These are phyloP conservation scores for Heteromurus nitidus DNA, from an alignment of 2,888 invertebrate species.

Conservation along the genomic window DNA sequence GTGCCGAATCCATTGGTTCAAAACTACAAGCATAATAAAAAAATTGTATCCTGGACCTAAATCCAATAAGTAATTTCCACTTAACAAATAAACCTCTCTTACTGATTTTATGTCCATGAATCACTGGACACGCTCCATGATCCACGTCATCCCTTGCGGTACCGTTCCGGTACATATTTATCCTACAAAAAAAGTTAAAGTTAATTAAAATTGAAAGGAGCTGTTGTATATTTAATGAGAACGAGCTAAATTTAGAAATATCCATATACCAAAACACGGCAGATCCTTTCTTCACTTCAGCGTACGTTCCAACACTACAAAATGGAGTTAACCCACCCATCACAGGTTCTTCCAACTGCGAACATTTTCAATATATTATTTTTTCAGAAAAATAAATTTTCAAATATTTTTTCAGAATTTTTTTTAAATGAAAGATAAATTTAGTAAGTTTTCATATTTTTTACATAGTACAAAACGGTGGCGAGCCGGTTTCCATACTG, in stretches of 20 bases:
- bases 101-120: constrained; percentile 35
- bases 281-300: neutral
- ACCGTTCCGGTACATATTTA: constrained; percentile 19
- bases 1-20: neutral
- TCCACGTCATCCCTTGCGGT: neutral
- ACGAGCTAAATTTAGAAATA: too few relatives aligned
- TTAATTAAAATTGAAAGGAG: too few relatives aligned
- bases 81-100: neutral
- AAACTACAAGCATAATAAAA: neutral
- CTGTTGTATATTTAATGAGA: too few relatives aligned
- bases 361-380: too few relatives aligned
- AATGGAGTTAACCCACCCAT: constrained; percentile 17
- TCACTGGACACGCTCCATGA: constrained; percentile 25
- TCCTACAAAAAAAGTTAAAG: too few relatives aligned
- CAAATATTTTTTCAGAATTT: neutral
- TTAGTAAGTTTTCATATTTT: neutral
- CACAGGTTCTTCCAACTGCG: constrained; percentile 1
- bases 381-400: too few relatives aligned
- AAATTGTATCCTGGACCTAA: too few relatives aligned
- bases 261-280: constrained; percentile 28
- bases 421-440: neutral
- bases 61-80: neutral
- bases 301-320: neutral
- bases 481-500: constrained; percentile 6
- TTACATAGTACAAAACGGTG: constrained; percentile 22